Percentiles rank a stretch among this genome's conserved stretches.
phyloP scores from a whole-genome alignment of 2,797 vertebrate species.

The Chiloscyllium punctatum region DNA sequence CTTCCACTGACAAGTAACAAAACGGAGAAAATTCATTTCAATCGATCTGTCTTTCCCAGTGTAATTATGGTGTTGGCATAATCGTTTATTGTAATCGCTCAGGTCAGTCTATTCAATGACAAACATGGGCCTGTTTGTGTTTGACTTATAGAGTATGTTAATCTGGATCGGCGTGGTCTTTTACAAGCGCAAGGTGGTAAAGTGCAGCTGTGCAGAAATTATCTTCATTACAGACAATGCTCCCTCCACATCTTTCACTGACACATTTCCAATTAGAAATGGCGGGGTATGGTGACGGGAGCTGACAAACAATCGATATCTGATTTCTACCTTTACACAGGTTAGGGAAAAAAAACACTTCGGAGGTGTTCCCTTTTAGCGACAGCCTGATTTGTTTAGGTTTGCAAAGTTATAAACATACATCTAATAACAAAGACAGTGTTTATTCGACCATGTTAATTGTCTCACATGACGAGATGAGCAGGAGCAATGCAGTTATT shows the following conservation, averaged over 20 bases:
- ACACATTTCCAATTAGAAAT: background rate
- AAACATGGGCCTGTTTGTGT: background rate
- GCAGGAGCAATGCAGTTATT: background rate
- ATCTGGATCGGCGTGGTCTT: background rate
- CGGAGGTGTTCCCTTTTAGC: background rate
- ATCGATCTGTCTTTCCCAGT: background rate
- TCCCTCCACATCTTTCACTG: background rate
- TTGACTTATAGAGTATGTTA: background rate
- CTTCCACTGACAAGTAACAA: too few species aligned
- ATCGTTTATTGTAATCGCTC: background rate
- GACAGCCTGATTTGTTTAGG: background rate
- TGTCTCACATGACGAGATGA: background rate
- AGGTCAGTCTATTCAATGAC: background rate
- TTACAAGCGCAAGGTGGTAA: background rate
- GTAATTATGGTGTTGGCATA: background rate
- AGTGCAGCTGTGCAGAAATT: background rate
- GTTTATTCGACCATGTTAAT: background rate
- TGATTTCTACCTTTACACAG: background rate
- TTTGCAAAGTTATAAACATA: background rate
- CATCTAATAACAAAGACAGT: background rate
- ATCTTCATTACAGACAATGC: background rate
- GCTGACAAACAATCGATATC: background rate
- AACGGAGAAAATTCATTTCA: background rate
- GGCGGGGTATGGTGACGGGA: too few species aligned
- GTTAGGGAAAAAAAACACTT: background rate